Base-by-base conservation (phyloP, 2,797 vertebrate species). In the Anableps anableps region DNA sequence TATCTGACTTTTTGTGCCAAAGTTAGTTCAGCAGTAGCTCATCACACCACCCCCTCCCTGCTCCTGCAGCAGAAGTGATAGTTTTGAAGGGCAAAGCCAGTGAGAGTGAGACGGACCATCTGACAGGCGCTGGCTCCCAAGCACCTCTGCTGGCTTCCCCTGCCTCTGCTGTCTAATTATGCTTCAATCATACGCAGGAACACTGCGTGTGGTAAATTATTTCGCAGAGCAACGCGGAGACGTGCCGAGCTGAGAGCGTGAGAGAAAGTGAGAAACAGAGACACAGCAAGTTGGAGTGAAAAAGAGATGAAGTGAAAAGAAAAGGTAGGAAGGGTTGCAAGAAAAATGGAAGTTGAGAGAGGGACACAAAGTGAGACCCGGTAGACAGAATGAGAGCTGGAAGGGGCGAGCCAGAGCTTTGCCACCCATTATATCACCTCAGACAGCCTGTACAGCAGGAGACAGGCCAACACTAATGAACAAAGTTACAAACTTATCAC, bases 131-230 rank as follows among this genome's bases (percentile, higher is more conserved):
- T 68, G 86, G 85, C 80, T 93, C 90, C 88, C 75, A 41, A 84
- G 89, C 93, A 94, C 93, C 92, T 89, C 90, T 83, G 88, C 89
- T 85, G 91, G 92, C 94, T 93, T 91, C 92, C 93, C 75, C 95
- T 94, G 95, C 94, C 94, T 95, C 93, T 83, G 91, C 93, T 94
- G 93, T 96, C 95, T 96, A 96, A 97, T 97, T 96, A 96, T 90
- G 91, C 95, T 96, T 96, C 95, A 95, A 92, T 96, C 95, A 95
- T 95, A 92, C 91, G 80, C 90, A 80, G 90, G 88, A 92, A 88
- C 95, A 38, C 95, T 81, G 93, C 91, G 87, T 95, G 95, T 82
- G 94, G 95, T 95, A 95, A 95, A 95, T 96, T 92, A 94, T 94
- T 94, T 95, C 82, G 38, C 86, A 80, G 89, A 91, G 94, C 89